Conservation (phyloP, 2,113 vertebrate species). For the Scomber japonicus region DNA sequence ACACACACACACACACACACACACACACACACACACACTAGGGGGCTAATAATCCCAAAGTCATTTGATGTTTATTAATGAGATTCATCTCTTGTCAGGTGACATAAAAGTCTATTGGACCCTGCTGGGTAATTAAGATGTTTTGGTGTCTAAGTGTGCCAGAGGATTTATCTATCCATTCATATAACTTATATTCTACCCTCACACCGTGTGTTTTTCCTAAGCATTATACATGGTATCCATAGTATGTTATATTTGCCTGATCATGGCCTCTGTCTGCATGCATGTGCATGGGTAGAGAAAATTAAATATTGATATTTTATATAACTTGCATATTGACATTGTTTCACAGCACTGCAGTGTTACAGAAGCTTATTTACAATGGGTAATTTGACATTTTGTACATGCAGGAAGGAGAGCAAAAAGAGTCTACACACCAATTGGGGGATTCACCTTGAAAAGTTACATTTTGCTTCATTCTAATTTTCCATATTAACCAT, state of each 20-base stretch:
- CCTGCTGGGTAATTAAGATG: constrained; percentile 35
- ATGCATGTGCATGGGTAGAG: neutral
- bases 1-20: constrained; percentile 35
- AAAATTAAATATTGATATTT: neutral
- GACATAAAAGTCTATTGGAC: constrained; percentile 39
- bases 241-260: no score
- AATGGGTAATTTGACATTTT: neutral
- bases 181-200: neutral
- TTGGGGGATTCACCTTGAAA: neutral
- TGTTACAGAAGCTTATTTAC: neutral
- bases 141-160: neutral
- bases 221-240: no score
- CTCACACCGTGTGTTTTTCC: no score
- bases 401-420: neutral
- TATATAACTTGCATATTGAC: neutral
- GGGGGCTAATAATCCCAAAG: constrained; percentile 60
- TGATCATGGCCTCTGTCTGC: neutral
- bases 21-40: constrained; percentile 23
- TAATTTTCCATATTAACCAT: no score
- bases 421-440: neutral
- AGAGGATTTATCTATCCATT: constrained; percentile 6
- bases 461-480: neutral
- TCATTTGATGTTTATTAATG: constrained; percentile 49
- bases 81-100: constrained; percentile 49
- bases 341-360: neutral